Evolutionary conservation across 2,888 invertebrate genomes (phyloP).

Genomic region (Drosophila stalkeri): DNA sequence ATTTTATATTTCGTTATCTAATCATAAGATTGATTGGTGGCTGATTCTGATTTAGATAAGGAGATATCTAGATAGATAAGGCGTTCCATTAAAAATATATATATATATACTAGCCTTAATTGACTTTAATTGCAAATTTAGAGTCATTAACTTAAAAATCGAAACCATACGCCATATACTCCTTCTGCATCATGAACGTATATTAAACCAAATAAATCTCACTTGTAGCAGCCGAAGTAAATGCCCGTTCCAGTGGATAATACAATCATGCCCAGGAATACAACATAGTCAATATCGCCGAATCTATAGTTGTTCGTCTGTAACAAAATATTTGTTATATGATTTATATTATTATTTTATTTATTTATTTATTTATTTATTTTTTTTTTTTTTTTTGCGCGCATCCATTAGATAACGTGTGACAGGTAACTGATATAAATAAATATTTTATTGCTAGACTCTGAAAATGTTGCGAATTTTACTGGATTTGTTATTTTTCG

Average conservation of each 20-base stretch:
- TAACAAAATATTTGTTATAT: conserved; percentile 26
- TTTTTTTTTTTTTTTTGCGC: background rate
- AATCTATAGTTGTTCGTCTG: conserved; percentile 68
- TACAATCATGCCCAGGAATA: conserved; percentile 89
- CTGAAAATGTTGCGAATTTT: background rate
- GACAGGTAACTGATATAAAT: conserved; percentile 16
- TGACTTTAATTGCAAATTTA: too few relatives aligned
- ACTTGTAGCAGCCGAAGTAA: conserved; percentile 86
- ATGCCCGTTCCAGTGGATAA: conserved; percentile 92
- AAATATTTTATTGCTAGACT: background rate
- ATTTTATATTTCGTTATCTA: too few relatives aligned
- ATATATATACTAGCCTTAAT: too few relatives aligned
- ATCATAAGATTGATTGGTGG: too few relatives aligned
- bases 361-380: background rate
- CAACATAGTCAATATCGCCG: conserved; percentile 88
- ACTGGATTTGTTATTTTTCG: background rate
- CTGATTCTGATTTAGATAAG: too few relatives aligned
- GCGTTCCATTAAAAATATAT: too few relatives aligned
- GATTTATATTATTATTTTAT: conserved; percentile 1
- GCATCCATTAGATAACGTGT: conserved; percentile 1
- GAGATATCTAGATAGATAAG: too few relatives aligned
- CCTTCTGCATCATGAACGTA: background rate
- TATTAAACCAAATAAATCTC: conserved; percentile 22
- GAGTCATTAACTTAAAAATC: too few relatives aligned
- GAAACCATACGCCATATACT: background rate